phyloP scores from a whole-genome alignment of 2,888 invertebrate species.

The Idaea biselata region DNA sequence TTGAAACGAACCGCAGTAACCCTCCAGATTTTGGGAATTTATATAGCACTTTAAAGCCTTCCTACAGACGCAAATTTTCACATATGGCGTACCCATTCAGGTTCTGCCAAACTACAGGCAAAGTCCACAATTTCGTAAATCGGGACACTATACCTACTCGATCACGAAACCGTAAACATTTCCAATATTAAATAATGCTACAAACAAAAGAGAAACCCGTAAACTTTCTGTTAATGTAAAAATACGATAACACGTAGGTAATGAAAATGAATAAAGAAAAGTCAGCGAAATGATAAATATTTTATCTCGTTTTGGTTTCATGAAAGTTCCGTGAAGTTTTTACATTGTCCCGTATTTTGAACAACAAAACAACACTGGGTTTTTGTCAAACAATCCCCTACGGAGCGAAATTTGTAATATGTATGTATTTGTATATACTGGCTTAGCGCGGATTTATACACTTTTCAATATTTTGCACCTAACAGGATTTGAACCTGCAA shows the following conservation, averaged over 20 bases:
- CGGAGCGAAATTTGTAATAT: not conserved
- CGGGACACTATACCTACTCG: too few species aligned
- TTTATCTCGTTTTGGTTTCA: not conserved
- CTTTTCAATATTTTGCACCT: too few species aligned
- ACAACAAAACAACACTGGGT: not conserved
- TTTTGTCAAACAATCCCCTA: constrained; percentile 14
- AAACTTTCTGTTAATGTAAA: not conserved
- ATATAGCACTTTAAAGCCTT: too few species aligned
- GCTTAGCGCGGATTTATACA: too few species aligned
- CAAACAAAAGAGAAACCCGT: too few species aligned
- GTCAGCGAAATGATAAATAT: not conserved
- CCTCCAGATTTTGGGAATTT: too few species aligned
- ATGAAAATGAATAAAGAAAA: not conserved
- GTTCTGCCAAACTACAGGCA: too few species aligned
- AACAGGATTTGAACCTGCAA: too few species aligned
- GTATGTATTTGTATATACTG: not conserved
- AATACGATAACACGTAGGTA: not conserved
- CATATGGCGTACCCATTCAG: too few species aligned
- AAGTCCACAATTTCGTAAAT: too few species aligned
- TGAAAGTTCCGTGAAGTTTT: not conserved
- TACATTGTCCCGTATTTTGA: not conserved
- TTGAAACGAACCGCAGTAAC: too few species aligned
- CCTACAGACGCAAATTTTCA: too few species aligned
- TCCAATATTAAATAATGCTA: not conserved
- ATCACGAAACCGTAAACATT: not conserved